Conservation (phyloP, 2,888 invertebrate species). For the Lasioglossum malachurum region DNA sequence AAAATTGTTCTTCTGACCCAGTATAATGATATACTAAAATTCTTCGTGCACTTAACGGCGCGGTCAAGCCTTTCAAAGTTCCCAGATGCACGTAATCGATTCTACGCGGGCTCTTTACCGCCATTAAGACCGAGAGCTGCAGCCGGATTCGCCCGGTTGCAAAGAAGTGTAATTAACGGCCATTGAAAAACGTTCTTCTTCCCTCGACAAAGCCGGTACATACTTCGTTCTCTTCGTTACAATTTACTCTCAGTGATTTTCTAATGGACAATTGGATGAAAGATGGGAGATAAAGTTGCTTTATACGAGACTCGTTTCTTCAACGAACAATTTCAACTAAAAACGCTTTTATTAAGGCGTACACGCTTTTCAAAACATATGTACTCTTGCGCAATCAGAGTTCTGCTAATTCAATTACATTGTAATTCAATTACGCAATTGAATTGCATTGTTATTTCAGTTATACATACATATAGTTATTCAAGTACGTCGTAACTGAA, state of each 20-base stretch:
- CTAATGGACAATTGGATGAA: neutral
- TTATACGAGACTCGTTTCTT: neutral
- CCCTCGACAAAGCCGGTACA: neutral
- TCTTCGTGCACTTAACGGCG: slow-evolving; percentile 6
- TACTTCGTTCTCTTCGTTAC: neutral
- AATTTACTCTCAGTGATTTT: neutral
- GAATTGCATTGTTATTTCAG: no score
- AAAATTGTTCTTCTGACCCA: neutral
- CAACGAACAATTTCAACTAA: neutral
- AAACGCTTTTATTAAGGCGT: neutral
- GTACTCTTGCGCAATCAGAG: no score
- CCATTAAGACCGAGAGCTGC: slow-evolving; percentile 3
- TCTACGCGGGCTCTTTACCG: slow-evolving; percentile 11
- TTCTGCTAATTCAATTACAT: no score
- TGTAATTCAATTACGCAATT: no score
- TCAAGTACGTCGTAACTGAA: no score
- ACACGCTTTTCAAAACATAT: no score
- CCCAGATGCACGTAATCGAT: slow-evolving; percentile 20
- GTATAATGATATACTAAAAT: neutral
- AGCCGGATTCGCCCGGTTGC: neutral
- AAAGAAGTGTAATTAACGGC: slow-evolving; percentile 14
- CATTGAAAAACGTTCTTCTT: neutral
- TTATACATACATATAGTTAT: no score
- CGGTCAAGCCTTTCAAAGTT: neutral
- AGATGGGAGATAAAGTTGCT: neutral